phyloP scores from a whole-genome alignment of 2,888 invertebrate species.

The Cantharis lateralis region DNA sequence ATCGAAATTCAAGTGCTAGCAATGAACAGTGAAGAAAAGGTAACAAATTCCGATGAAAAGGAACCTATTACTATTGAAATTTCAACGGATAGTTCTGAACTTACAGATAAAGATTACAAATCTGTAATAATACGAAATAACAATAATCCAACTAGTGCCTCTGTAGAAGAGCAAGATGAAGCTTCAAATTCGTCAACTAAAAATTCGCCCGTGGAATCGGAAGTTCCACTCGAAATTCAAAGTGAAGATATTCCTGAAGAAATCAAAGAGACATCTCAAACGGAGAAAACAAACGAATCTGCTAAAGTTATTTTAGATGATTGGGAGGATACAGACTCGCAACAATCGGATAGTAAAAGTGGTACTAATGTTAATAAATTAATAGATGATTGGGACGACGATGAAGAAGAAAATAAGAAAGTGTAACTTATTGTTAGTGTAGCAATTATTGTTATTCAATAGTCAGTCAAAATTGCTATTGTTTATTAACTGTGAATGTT shows the following conservation, averaged over 20 bases:
- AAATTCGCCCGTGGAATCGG: not conserved
- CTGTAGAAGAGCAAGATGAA: not conserved
- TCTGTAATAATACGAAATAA: not conserved
- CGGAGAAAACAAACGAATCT: slow-evolving; percentile 16
- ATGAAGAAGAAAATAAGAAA: slow-evolving; percentile 47
- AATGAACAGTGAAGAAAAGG: not conserved
- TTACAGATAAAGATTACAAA: not conserved
- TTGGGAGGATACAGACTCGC: slow-evolving; percentile 56
- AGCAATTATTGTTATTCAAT: not conserved
- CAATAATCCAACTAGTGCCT: not conserved
- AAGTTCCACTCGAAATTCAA: not conserved
- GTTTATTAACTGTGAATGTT: not conserved
- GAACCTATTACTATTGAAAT: not conserved
- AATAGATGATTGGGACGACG: slow-evolving; percentile 57
- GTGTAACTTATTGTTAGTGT: not conserved
- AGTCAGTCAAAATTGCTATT: not conserved
- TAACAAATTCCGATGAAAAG: not conserved
- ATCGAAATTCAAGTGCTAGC: not conserved
- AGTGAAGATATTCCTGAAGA: not conserved
- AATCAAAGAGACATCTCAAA: not conserved
- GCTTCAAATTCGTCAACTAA: not conserved
- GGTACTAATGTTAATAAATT: slow-evolving; percentile 52
- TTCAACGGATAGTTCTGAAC: not conserved
- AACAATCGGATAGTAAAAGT: slow-evolving; percentile 48
- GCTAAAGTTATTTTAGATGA: slow-evolving; percentile 52